phyloP scores from a whole-genome alignment of 2,888 invertebrate species.

The Taphrorychus bicolor region DNA sequence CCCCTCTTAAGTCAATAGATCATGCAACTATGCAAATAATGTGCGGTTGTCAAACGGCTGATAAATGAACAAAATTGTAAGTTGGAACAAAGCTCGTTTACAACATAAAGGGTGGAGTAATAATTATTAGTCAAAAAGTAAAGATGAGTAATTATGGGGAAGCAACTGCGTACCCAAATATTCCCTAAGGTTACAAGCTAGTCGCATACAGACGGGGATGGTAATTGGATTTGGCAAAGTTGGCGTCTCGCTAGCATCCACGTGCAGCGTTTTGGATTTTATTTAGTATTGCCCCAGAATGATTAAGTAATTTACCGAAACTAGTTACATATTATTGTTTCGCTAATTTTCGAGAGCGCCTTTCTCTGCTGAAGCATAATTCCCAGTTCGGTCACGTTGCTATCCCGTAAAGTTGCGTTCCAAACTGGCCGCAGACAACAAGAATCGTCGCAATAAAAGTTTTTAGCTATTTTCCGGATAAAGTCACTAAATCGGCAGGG shows the following conservation, averaged over 20 bases:
- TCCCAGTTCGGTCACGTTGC: not conserved
- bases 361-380: no score
- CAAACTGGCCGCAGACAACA: not conserved
- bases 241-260: not conserved
- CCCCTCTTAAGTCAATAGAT: constrained; percentile 15
- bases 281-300: not conserved
- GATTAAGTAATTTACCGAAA: not conserved
- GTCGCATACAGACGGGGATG: no score
- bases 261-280: not conserved
- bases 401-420: not conserved
- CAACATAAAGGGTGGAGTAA: no score
- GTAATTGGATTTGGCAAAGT: not conserved
- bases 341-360: not conserved
- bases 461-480: not conserved
- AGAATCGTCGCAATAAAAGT: not conserved
- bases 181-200: no score
- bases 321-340: not conserved
- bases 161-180: no score
- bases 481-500: not conserved
- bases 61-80: no score
- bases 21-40: not conserved
- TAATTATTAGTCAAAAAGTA: no score
- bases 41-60: not conserved
- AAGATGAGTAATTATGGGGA: no score
- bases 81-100: no score